Conservation (phyloP, 92 coral and sea anemone species). For the Palythoa caribaeorum region DNA sequence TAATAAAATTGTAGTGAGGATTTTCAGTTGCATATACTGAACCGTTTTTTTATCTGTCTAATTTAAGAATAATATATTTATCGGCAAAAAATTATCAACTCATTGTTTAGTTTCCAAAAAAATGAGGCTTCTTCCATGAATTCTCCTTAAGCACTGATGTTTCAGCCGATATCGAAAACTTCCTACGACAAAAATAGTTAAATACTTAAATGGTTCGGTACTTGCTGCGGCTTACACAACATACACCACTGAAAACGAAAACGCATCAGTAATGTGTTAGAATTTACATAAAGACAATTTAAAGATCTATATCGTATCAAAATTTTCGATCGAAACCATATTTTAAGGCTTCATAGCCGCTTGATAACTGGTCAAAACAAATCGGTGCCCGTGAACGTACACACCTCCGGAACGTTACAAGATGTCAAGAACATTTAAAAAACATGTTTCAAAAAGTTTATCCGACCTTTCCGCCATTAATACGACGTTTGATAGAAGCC, state of each 20-base stretch:
- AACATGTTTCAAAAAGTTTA: neutral
- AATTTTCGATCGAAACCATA: neutral
- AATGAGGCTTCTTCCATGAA: neutral
- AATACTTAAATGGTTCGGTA: neutral
- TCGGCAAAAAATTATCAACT: neutral
- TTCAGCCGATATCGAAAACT: neutral
- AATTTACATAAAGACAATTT: neutral
- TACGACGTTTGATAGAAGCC: neutral
- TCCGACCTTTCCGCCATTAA: neutral
- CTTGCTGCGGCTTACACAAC: neutral
- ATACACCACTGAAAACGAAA: neutral
- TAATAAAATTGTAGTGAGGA: too few species aligned
- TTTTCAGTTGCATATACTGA: neutral
- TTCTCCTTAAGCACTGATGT: neutral
- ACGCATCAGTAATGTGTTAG: neutral
- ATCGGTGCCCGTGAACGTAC: neutral
- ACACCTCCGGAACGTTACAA: neutral
- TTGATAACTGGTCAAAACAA: neutral
- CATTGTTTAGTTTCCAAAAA: neutral
- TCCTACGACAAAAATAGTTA: neutral
- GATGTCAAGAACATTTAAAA: conserved; percentile 1
- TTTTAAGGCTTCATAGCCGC: neutral
- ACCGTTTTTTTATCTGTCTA: neutral
- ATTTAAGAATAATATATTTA: neutral
- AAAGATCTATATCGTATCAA: neutral